Evolutionary conservation across 2,888 invertebrate genomes (phyloP).

Genomic region (Myopa tessellatipennis): DNA sequence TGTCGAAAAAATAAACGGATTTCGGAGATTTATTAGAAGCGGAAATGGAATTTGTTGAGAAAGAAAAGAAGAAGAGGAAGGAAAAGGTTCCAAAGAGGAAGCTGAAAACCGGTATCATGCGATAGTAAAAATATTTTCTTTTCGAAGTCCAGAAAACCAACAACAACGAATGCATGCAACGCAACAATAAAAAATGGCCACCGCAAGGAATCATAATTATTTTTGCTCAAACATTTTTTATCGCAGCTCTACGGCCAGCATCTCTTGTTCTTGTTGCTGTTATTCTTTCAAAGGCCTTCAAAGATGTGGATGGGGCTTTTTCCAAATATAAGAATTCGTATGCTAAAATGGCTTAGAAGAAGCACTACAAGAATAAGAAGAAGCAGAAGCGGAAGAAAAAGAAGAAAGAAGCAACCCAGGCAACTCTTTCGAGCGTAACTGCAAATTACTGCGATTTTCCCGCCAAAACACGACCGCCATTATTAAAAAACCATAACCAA

Average conservation of each 20-base stretch:
- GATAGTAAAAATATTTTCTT: slow-evolving; percentile 18
- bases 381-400: neutral
- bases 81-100: neutral
- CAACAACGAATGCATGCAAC: neutral
- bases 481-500: slow-evolving; percentile 40
- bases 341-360: neutral
- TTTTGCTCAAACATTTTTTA: slow-evolving; percentile 28
- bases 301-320: slow-evolving; percentile 11
- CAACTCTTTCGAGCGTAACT: slow-evolving; percentile 30
- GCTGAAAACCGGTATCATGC: neutral
- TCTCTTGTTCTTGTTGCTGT: neutral
- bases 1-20: slow-evolving; percentile 39
- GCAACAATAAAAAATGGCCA: slow-evolving; percentile 19
- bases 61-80: slow-evolving; percentile 41
- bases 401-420: neutral
- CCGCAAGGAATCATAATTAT: slow-evolving; percentile 23
- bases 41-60: slow-evolving; percentile 41
- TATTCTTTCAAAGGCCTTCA: neutral
- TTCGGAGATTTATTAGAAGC: slow-evolving; percentile 42
- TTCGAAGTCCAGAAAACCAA: slow-evolving; percentile 1
- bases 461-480: slow-evolving; percentile 34
- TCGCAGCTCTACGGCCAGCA: neutral
- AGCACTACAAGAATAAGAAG: neutral
- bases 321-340: slow-evolving; percentile 30
- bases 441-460: slow-evolving; percentile 20